phyloP scores from a whole-genome alignment of 2,797 vertebrate species.

The Enteromius trimaculatus region DNA sequence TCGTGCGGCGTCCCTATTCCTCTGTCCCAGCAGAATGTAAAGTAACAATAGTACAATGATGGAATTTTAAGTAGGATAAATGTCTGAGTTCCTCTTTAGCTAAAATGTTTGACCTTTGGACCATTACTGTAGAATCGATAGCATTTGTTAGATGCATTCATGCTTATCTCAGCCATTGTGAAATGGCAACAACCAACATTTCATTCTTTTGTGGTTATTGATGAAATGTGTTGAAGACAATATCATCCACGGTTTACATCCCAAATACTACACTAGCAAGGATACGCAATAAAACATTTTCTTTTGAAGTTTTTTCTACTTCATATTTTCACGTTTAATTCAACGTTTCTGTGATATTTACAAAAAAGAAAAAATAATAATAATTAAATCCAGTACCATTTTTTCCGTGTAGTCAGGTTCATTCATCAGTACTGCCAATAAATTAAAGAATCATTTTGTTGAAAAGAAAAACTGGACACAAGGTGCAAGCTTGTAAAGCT shows the following conservation, averaged over 20 bases:
- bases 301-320: background rate
- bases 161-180: constrained; percentile 43
- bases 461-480: background rate
- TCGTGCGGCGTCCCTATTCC: constrained; percentile 42
- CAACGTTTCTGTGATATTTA: background rate
- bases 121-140: constrained; percentile 30
- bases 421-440: background rate
- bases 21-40: constrained; percentile 47
- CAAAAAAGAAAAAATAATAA: too few relatives aligned
- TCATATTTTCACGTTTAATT: background rate
- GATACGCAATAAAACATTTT: background rate
- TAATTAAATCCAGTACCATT: background rate
- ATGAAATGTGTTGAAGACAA: constrained; percentile 29
- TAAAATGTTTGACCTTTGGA: constrained; percentile 50
- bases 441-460: background rate
- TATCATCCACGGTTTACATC: background rate
- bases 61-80: constrained; percentile 54
- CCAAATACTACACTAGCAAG: constrained; percentile 4
- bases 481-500: constrained; percentile 32
- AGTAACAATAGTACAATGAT: constrained; percentile 46
- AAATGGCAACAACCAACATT: constrained; percentile 40
- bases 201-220: constrained; percentile 37
- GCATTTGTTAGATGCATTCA: constrained; percentile 37
- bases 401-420: background rate
- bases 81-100: constrained; percentile 20